Evolutionary conservation across 2,797 vertebrate species (phyloP), one percentile per base, ranked within the genome.

Genomic region (Remorina albescens): DNA sequence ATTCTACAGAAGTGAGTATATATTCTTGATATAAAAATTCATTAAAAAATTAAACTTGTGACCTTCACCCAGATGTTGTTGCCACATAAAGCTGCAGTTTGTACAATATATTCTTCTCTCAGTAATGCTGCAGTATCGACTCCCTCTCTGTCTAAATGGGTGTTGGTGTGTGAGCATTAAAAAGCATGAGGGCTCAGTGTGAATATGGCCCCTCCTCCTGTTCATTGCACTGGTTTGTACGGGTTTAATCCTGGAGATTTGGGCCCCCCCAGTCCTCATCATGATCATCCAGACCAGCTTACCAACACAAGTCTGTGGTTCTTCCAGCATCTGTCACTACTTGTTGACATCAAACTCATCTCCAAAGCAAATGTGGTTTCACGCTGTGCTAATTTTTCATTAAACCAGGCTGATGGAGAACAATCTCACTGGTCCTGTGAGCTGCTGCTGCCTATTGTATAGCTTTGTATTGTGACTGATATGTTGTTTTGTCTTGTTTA

Each of bases 201-300:
- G 41, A 19, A 8, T 47, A 6, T n/a, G 28, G 23, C 42, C 23
- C 63, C 50, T 49, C 37, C 23, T 42, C 61, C 44, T 19, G 36
- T 47, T n/a, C 83, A 62, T 65, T 74, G 37, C 39, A 4, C 53
- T 71, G 71, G 58, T 67, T 77, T 51, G 12, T 78, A 49, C 7
- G 53, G 70, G 57, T 76, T 54, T 91, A 91, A 91, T 92, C 88
- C 78, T 59, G 11, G 5, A 82, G 70, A 81, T 83, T 82, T 83
- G 46, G 71, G 8, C 42, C 55, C 41, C 41, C 64, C 44, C 44
- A n/a, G 51, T 62, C 66, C 36, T 13, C 77, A 80, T 81, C 69
- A 56, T 49, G 39, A 80, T 53, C 73, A 71, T 55, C 42, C 58
- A 8, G 58, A 34, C 39, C 73, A 60, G 80, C 53, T 91, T 83